These are phyloP conservation scores for Caiman crocodilus DNA, from an alignment of 2,797 vertebrate species.

Conservation along the genomic window DNA sequence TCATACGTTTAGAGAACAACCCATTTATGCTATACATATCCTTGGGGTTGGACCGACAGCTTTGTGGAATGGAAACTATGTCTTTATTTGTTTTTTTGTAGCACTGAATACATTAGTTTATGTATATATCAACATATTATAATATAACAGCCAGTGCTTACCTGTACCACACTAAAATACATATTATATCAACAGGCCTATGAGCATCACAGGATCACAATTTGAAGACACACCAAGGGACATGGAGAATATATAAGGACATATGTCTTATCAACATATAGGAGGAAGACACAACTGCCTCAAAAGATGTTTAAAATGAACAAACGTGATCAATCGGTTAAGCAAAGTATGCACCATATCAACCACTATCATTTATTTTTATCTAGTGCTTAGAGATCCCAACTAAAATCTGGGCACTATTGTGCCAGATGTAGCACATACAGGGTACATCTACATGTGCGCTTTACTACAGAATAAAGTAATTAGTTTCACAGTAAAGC, in stretches of 20 bases:
- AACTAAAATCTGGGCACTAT: neutral
- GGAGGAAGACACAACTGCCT: neutral
- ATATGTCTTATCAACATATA: neutral
- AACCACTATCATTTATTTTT: neutral
- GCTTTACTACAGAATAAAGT: too few relatives aligned
- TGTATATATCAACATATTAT: accelerated
- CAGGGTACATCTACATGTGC: too few relatives aligned
- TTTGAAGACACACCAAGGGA: accelerated
- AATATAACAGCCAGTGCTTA: neutral
- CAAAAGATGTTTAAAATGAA: neutral
- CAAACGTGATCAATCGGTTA: neutral
- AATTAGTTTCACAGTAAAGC: too few relatives aligned
- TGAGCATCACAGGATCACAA: neutral
- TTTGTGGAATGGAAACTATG: neutral
- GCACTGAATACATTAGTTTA: neutral
- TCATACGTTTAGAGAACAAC: neutral
- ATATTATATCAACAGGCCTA: accelerated
- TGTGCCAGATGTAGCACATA: too few relatives aligned
- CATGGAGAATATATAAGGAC: neutral
- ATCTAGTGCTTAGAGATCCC: neutral
- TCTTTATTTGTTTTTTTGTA: neutral
- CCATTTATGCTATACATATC: neutral
- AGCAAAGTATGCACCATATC: neutral
- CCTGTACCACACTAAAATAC: accelerated
- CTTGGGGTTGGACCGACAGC: too few relatives aligned